These are phyloP conservation scores for Cerastoderma edule DNA, from an alignment of 2,888 invertebrate species.

Conservation along the genomic window DNA sequence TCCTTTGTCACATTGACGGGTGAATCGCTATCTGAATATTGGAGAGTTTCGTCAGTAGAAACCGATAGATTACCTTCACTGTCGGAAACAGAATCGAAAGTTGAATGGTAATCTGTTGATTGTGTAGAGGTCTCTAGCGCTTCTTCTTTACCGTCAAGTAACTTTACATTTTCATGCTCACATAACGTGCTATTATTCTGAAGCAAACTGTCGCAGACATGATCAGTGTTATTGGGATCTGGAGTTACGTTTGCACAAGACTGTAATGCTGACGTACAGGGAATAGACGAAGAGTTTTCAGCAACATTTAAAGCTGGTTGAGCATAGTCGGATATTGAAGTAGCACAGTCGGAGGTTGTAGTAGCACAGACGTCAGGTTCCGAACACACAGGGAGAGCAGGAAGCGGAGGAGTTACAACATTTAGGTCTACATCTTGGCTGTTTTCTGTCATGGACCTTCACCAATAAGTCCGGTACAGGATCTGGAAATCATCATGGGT, in stretches of 20 bases:
- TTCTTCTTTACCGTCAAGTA: too few relatives aligned
- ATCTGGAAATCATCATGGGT: background rate
- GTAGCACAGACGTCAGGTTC: too few relatives aligned
- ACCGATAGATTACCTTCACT: slow-evolving; percentile 27
- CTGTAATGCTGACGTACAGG: too few relatives aligned
- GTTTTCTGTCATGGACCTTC: slow-evolving; percentile 40
- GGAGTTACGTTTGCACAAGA: too few relatives aligned
- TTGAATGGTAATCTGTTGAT: too few relatives aligned
- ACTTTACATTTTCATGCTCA: too few relatives aligned
- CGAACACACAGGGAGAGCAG: slow-evolving; percentile 25
- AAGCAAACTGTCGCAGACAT: too few relatives aligned
- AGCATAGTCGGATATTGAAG: slow-evolving; percentile 14
- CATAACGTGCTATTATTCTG: too few relatives aligned
- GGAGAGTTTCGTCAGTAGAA: slow-evolving; percentile 42
- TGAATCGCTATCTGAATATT: slow-evolving; percentile 37
- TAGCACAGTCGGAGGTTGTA: slow-evolving; percentile 2
- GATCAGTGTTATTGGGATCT: too few relatives aligned
- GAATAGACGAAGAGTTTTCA: too few relatives aligned
- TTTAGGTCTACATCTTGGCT: slow-evolving; percentile 40
- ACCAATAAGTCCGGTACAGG: background rate
- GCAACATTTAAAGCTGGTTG: slow-evolving; percentile 22
- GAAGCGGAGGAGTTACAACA: slow-evolving; percentile 44
- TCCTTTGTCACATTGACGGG: background rate
- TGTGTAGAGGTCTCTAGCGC: too few relatives aligned
- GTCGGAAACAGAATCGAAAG: slow-evolving; percentile 2